Evolutionary conservation across 2,888 invertebrate genomes (phyloP), one percentile per base, ranked within the genome.

Genomic region (Lottia scabra): DNA sequence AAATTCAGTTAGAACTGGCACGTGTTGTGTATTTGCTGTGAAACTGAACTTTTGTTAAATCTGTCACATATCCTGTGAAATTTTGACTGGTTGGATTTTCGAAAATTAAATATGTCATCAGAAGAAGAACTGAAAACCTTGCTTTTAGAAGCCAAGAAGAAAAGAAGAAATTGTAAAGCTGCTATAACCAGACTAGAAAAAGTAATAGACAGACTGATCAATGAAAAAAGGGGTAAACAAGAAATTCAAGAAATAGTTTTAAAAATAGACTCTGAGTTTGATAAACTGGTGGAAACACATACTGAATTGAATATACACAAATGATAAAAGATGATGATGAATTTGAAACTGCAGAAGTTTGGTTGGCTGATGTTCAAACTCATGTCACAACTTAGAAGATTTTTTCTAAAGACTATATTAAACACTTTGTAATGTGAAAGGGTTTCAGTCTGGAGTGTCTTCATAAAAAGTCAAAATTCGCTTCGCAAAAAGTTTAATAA

Each of bases 111-210:
- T 10, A 56, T 56, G 56, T 19, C 56, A 23, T 8, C n/a, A 56
- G n/a, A n/a, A 56, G n/a, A n/a, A 13, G 16, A 15, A 56, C 2
- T 56, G 23, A 23, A 23, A 23, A 15, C 8, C 3, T 56, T 56
- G 16, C 10, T 56, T 19, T 56, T 23, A n/a, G 56, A 56, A 56
- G 56, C 56, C n/a, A 56, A 56, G 56, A 56, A 8, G 56, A 23
- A 56, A 23, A 56, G 56, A 23, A n/a, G 56, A 56, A 56, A 56
- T 3, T 56, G 56, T 56, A 56, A 56, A 56, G 56, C 56, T 56
- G 23, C 19, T 19, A 56, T 56, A 19, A 56, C 56, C 23, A 56
- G 56, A 56, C 23, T 56, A 56, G 56, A 19, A 0, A 56, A 56
- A 30, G 48, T 56, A 10, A 15, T 56, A 19, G 48, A 56, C 16